Conservation (phyloP, 1,140 invertebrate species). For the Lethocerus indicus region DNA sequence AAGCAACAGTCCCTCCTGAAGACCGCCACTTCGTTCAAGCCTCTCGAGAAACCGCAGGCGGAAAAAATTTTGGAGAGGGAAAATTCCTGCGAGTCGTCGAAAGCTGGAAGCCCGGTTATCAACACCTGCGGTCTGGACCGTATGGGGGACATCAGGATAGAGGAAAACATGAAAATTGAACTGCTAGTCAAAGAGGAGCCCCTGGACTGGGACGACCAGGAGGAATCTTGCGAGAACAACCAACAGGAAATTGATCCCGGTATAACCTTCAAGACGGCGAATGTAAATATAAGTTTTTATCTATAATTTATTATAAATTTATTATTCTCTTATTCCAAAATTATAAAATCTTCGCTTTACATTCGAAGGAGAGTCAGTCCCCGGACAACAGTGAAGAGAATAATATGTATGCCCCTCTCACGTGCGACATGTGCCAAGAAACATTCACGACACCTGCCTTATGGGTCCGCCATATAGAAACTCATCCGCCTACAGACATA, state of each 20-base stretch:
- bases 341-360: neutral
- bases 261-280: slow-evolving; percentile 5
- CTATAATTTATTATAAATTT: neutral
- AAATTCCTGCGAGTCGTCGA: too few relatives aligned
- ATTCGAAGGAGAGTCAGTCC: neutral
- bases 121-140: too few relatives aligned
- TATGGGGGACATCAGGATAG: slow-evolving; percentile 12
- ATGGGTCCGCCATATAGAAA: slow-evolving; percentile 61
- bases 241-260: slow-evolving; percentile 21
- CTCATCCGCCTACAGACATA: slow-evolving; percentile 19
- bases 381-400: slow-evolving; percentile 12
- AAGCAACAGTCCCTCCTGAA: too few relatives aligned
- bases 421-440: slow-evolving; percentile 66
- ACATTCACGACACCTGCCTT: slow-evolving; percentile 63
- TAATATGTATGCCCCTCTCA: slow-evolving; percentile 43
- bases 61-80: too few relatives aligned
- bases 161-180: slow-evolving; percentile 24
- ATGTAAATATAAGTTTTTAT: slow-evolving; percentile 15
- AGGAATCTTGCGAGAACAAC: slow-evolving; percentile 6
- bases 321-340: neutral
- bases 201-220: slow-evolving; percentile 35
- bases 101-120: too few relatives aligned
- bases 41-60: too few relatives aligned
- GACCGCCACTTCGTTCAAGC: too few relatives aligned
- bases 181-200: slow-evolving; percentile 47